Percentiles rank a stretch among this genome's conserved stretches.
phyloP scores from a whole-genome alignment of 2,113 vertebrate species.

The Plecturocebus donacophilus region DNA sequence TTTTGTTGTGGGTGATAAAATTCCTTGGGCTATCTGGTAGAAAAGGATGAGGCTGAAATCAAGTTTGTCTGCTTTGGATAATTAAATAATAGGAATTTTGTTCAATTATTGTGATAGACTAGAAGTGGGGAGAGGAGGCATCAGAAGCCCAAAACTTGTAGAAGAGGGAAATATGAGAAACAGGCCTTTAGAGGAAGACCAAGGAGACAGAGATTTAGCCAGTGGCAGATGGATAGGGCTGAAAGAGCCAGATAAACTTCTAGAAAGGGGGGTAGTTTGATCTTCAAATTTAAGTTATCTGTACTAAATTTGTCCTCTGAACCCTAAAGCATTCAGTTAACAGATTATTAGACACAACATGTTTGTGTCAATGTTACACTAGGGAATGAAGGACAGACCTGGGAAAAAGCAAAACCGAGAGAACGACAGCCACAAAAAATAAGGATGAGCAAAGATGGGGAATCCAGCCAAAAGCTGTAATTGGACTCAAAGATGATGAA shows the following conservation, averaged over 20 bases:
- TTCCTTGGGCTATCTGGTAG: not conserved
- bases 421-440: not conserved
- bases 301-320: not conserved
- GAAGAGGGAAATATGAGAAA: not conserved
- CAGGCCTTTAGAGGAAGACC: not conserved
- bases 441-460: not conserved
- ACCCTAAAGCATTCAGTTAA: not conserved
- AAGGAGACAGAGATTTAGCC: not conserved
- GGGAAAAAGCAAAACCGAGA: not conserved
- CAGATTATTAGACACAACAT: not conserved
- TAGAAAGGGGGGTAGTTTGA: not conserved
- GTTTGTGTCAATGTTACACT: not conserved
- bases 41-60: not conserved
- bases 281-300: not conserved
- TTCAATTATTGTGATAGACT: not conserved
- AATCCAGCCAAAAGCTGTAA: not conserved
- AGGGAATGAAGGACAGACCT: not conserved
- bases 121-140: not conserved
- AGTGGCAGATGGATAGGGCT: not conserved
- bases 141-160: not conserved
- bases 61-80: not conserved
- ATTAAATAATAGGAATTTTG: not conserved
- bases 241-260: not conserved
- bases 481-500: not conserved
- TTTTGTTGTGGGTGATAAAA: slow-evolving; percentile 1